Base-by-base conservation (phyloP, 2,113 vertebrate species). In the Pterocles burchelli region DNA sequence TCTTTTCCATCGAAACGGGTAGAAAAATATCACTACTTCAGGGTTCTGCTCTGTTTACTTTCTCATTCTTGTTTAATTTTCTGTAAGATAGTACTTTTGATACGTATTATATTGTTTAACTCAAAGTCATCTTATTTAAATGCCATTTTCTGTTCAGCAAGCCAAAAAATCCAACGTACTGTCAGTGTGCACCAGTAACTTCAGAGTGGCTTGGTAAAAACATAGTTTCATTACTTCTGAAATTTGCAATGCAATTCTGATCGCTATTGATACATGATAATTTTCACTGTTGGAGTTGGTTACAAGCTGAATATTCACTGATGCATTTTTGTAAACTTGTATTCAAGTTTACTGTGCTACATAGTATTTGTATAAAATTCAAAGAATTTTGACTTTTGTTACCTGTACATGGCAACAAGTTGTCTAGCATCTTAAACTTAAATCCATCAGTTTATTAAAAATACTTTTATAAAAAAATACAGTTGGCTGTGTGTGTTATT, bases 371-470 rank as follows among this genome's bases (percentile, higher is more conserved):
- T 98, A 98, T 96, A 93, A 96, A 96, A 97, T 95, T 95, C 95
- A 97, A 88, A 97, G 97, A 98, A 96, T 97, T 97, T 98, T 97
- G 98, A 98, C 97, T 98, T 98, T 98, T 98, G 97, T 98, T 98
- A 98, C 97, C 96, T 98, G 98, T 96, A 97, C 94, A 97, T 89
- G 97, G 96, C 97, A 97, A 97, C 94, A 94, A 89, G 95, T 96
- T 97, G 93, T 96, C 94, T 97, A 96, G 97, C 97, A 97, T 98
- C 97, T 98, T 96, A 97, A 97, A 98, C 96, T 98, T 97, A 98
- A 97, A 98, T 98, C 97, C 98, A 98, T 98, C 96, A 25, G 95
- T 98, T 98, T 98, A 98, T 98, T 98, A 98, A 98, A 98, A 97
- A 94, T 97, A 98, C 97, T 98, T 98, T 98, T 98, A 61, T 98